A percentile compares a stretch with the other conserved stretches of the same genome.
phyloP scores from a whole-genome alignment of 2,113 vertebrate genomes.

The Gnathonemus longibarbis region DNA sequence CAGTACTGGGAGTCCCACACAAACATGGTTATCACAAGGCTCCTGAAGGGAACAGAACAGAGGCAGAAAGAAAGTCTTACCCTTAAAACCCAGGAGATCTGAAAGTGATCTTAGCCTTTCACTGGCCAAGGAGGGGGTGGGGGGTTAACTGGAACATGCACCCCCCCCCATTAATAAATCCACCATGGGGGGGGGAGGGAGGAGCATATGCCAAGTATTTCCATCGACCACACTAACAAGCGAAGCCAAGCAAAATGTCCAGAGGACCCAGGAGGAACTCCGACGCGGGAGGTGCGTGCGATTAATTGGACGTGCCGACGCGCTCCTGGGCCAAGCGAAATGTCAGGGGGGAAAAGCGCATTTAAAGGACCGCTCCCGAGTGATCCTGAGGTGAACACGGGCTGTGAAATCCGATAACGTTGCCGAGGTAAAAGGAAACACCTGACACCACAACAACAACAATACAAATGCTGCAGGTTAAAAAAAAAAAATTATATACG shows the following conservation, averaged over 20 bases:
- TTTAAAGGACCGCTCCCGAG: background rate
- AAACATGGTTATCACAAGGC: background rate
- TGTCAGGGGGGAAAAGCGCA: background rate
- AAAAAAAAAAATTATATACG: background rate
- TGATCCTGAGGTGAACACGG: constrained; percentile 13
- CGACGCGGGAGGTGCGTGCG: constrained; percentile 1
- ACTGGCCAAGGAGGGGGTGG: background rate
- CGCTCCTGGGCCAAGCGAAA: background rate
- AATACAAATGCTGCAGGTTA: constrained; percentile 4
- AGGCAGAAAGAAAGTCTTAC: background rate
- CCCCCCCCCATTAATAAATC: background rate
- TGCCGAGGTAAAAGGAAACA: constrained; percentile 37
- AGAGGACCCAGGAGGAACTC: background rate
- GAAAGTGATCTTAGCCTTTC: background rate
- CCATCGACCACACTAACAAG: background rate
- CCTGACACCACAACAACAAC: constrained; percentile 18
- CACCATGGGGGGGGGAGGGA: background rate
- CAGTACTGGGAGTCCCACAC: background rate
- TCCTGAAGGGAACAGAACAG: background rate
- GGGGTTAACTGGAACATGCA: background rate
- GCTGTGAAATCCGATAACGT: constrained; percentile 52
- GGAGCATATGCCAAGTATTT: background rate
- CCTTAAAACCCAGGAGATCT: background rate
- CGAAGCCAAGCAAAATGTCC: background rate
- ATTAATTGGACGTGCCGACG: constrained; percentile 9